phyloP scores from a whole-genome alignment of 2,888 invertebrate species.

The Protula sp. region DNA sequence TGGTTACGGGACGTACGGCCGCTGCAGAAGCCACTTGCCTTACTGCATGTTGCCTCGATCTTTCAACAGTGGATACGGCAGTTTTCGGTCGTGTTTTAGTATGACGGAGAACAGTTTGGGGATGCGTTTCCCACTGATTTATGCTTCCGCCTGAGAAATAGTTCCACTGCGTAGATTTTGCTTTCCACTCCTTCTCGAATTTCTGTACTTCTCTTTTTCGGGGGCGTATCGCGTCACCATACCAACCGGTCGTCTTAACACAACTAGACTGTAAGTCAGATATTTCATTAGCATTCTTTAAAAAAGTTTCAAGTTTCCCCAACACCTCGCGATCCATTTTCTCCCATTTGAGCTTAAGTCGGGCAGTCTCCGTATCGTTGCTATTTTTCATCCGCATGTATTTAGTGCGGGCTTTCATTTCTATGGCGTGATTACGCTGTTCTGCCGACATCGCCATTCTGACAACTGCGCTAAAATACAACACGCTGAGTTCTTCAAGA shows the following conservation, averaged over 20 bases:
- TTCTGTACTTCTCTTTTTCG: not conserved
- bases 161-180: not conserved
- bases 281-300: not conserved
- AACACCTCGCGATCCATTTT: not conserved
- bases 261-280: not conserved
- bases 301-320: not conserved
- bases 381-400: not conserved
- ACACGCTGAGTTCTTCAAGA: too few relatives aligned
- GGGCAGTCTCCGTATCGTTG: not conserved
- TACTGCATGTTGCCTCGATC: too few relatives aligned
- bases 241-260: not conserved
- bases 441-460: too few relatives aligned
- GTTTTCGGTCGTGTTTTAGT: not conserved
- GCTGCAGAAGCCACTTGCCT: too few relatives aligned
- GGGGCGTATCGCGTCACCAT: not conserved
- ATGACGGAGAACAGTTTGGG: not conserved
- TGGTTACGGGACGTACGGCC: too few relatives aligned
- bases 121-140: not conserved
- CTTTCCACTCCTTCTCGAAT: not conserved
- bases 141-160: not conserved
- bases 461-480: too few relatives aligned
- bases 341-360: not conserved
- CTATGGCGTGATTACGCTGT: too few relatives aligned
- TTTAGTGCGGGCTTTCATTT: not conserved
- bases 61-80: not conserved